Conservation (phyloP, 2,113 vertebrate genomes). For the Passer domesticus region DNA sequence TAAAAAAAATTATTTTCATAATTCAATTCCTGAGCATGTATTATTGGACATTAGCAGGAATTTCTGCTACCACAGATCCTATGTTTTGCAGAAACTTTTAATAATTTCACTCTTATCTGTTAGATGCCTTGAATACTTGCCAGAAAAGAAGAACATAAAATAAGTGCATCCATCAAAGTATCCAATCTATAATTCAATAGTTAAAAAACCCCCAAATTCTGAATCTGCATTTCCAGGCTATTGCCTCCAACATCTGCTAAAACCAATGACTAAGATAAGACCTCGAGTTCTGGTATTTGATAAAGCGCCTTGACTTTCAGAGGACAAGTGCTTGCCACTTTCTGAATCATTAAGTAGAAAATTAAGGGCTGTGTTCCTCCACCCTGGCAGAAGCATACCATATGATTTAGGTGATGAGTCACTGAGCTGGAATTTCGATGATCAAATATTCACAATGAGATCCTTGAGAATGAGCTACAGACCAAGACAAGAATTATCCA, state of each 20-base stretch:
- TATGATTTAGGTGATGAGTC: constrained; percentile 62
- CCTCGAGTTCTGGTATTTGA: not conserved
- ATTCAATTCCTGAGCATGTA: not conserved
- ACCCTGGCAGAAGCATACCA: constrained; percentile 19
- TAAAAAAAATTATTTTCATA: not conserved
- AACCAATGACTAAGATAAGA: not conserved
- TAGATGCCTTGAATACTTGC: not conserved
- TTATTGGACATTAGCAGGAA: not conserved
- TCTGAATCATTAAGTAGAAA: constrained; percentile 58
- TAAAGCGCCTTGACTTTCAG: constrained; percentile 52
- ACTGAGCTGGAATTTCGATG: constrained; percentile 31
- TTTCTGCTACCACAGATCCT: not conserved
- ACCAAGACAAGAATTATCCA: constrained; percentile 55
- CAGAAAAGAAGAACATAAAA: not conserved
- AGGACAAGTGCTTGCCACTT: constrained; percentile 30
- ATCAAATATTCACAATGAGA: constrained; percentile 59
- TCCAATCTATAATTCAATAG: not conserved
- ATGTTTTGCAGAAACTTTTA: not conserved
- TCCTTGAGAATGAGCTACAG: constrained; percentile 54
- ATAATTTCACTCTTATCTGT: not conserved
- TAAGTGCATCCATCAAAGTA: not conserved
- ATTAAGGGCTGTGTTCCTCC: constrained; percentile 37
- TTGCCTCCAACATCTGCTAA: not conserved
- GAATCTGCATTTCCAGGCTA: not conserved
- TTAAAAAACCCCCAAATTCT: not conserved